Base-by-base conservation (phyloP, 2,888 invertebrate genomes). In the Nemotelus pantherinus region DNA sequence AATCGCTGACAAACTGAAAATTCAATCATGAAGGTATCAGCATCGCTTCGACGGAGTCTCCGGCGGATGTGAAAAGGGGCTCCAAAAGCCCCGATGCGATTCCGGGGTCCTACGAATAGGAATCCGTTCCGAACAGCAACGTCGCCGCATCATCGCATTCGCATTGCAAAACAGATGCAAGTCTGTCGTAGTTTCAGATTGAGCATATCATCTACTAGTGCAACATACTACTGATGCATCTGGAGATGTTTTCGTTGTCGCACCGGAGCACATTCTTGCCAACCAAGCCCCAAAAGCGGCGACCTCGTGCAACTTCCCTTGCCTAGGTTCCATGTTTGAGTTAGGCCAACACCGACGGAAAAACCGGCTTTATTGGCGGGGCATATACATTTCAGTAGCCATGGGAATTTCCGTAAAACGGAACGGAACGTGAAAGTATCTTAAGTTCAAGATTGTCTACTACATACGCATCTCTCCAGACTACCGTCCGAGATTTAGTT, bases 1-100 rank as follows among this genome's bases (percentile, higher is more conserved):
- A 74, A 74, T 74, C 74, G 74, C 63, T 74, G 74, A 74, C 63
- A 74, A 74, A 74, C 74, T 74, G 60, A 74, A 74, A 74, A 63
- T 74, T 74, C 48, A 60, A 48, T 60, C 74, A 74, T 47, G 63
- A 63, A 6, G 48, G 60, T 48, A 47, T 60, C 45, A 57, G 45
- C 44, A 9, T 41, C 72, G 58, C 47, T 47, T 2, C 72, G 60
- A 74, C 53, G 53, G 41, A 55, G 68, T 48, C 53, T 68, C 68
- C 50, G 41, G 25, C 9, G 43, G 25, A 3, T n/a, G 53, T 65
- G 50, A 60, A 47, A 47, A 25, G 72, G 72, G 72, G 60, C 39
- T 47, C 58, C 74, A 63, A 50, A 57, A 44, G 72, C 58, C 58
- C 63, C 50, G 44, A 72, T 41, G 41, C 47, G 48, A 50, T 60